Base-by-base conservation (phyloP, 2,113 vertebrate species). In the Suncus etruscus region DNA sequence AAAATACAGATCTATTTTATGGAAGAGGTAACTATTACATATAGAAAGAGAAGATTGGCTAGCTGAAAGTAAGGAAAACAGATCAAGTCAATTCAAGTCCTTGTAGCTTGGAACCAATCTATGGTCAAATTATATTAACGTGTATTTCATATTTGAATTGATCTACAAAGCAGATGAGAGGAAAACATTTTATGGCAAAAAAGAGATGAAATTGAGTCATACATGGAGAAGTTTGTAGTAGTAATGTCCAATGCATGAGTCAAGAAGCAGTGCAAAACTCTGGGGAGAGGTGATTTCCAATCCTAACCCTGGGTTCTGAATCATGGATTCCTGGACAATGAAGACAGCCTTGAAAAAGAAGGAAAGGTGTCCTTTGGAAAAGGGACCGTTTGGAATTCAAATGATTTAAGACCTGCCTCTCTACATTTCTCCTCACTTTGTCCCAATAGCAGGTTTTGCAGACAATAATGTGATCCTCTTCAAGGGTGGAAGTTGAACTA, bases 111-210 rank as follows among this genome's bases (percentile, higher is more conserved):
- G 74, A 84, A 48, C 22, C 84, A 78, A 86, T 84, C 39, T 69
- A 8, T 16, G 11, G 74, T 61, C 83, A 88, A 79, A 58, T 70
- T 66, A 65, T 63, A 24, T 45, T 68, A 50, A 65, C 51, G 45
- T 58, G 32, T 25, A 74, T 83, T 65, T 84, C 77, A 39, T 50
- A 29, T 11, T 83, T 83, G 39, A 61, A 79, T 92, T 84, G 72
- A 89, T 73, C 48, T 63, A 63, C 29, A 48, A 51, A 83, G 58
- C 18, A 74, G 63, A 73, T 16, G 27, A 90, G 50, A 82, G 32
- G 66, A 79, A 92, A 95, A 91, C 27, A 54, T 3, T 45, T 90
- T 72, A 16, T 74, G 47, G 65, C 25, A 18, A 74, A 73, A 88
- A 85, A 77, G n/a, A 76, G 63, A 48, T n/a, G 25, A 29, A 39